Conservation (phyloP, 2,888 invertebrate genomes). For the Cantharis rufa region DNA sequence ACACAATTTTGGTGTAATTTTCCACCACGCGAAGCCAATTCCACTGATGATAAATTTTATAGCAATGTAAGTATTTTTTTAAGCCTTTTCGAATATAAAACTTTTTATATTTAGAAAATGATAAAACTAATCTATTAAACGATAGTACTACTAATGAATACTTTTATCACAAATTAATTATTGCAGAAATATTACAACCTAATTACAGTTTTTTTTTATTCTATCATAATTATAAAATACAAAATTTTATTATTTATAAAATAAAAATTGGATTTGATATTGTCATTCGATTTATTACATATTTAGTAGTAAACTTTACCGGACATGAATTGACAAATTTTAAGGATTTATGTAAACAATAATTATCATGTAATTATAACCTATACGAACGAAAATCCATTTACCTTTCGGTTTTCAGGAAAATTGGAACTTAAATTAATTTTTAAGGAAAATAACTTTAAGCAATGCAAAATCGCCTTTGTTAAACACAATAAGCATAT, state of each 20-base stretch:
- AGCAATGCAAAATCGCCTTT: no score
- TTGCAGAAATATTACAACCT: not conserved
- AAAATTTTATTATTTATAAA: no score
- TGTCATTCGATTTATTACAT: not conserved
- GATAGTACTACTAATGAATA: not conserved
- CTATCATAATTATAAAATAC: no score
- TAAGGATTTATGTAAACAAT: not conserved
- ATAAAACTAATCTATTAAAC: not conserved
- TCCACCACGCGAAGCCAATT: constrained; percentile 44
- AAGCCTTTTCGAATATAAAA: not conserved
- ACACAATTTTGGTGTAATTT: constrained; percentile 62
- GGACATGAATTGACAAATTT: not conserved
- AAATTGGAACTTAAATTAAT: not conserved
- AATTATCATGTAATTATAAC: not conserved
- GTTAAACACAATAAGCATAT: no score
- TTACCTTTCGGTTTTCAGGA: not conserved
- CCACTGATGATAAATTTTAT: constrained; percentile 57
- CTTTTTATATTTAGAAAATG: not conserved
- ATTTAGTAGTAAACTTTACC: not conserved
- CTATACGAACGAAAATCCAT: not conserved
- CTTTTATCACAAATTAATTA: not conserved
- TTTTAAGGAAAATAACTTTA: no score
- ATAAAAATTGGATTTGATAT: not conserved
- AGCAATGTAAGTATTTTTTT: constrained; percentile 24
- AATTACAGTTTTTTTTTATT: not conserved